Percentiles rank a stretch among this genome's conserved stretches.
Evolutionary conservation across 2,113 vertebrate genomes (phyloP).

Genomic region (Amblyopsis rosae): DNA sequence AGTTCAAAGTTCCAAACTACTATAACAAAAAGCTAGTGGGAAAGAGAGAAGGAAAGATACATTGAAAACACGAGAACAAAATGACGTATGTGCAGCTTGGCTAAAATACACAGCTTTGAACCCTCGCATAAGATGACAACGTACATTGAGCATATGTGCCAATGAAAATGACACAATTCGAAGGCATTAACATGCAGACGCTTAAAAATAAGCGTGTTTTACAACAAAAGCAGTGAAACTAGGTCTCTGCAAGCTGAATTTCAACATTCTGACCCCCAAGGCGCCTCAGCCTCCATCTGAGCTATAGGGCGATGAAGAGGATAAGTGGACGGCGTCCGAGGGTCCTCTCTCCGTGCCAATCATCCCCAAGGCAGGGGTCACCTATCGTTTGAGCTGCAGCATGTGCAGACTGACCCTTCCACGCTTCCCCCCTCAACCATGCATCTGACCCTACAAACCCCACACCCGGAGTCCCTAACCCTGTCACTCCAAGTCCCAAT

Average conservation of each 20-base stretch:
- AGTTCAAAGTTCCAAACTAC: slow-evolving; percentile 99
- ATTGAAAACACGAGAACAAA: slow-evolving; percentile 27
- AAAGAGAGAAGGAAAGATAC: slow-evolving; percentile 23
- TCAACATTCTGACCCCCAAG: slow-evolving; percentile 47
- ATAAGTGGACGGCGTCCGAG: slow-evolving; percentile 56
- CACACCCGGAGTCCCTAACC: slow-evolving; percentile 71
- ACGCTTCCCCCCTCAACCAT: slow-evolving; percentile 37
- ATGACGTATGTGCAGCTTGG: background rate
- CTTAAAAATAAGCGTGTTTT: too few species aligned
- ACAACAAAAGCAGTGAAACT: slow-evolving; percentile 48
- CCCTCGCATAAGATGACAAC: slow-evolving; percentile 26
- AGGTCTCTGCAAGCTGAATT: slow-evolving; percentile 31
- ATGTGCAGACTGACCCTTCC: slow-evolving; percentile 56
- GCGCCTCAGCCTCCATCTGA: slow-evolving; percentile 40
- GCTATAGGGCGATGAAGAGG: slow-evolving; percentile 35
- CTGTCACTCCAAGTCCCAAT: slow-evolving; percentile 74
- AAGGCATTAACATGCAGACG: slow-evolving; percentile 39
- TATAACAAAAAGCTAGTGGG: slow-evolving; percentile 88
- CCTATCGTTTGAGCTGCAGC: slow-evolving; percentile 48
- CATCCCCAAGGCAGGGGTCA: slow-evolving; percentile 59
- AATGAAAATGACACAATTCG: slow-evolving; percentile 8
- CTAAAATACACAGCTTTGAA: slow-evolving; percentile 11
- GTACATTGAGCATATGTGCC: slow-evolving; percentile 39
- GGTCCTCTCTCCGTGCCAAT: slow-evolving; percentile 64
- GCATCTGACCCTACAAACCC: slow-evolving; percentile 65